These are phyloP conservation scores for Panthera leo DNA, from an alignment of 2,113 vertebrate species.

Conservation along the genomic window DNA sequence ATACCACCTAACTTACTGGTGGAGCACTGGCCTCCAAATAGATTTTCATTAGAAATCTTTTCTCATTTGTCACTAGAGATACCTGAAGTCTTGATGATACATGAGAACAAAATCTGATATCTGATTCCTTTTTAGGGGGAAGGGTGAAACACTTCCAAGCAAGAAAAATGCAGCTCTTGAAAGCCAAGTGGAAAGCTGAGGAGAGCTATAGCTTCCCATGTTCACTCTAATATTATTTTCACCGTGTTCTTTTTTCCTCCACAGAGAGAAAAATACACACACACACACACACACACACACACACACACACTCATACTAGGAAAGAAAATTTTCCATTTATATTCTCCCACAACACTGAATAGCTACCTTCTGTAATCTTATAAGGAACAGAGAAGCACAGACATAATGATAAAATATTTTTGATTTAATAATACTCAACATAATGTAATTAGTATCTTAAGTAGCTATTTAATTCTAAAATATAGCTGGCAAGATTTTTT, in stretches of 20 bases:
- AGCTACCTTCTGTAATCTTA: neutral
- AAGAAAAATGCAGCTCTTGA: neutral
- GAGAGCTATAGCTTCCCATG: neutral
- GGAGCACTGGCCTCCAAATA: neutral
- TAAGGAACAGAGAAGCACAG: neutral
- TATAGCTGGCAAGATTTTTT: neutral
- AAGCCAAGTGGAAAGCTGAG: neutral
- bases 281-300: neutral
- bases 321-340: neutral
- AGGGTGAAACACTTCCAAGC: conserved; percentile 22
- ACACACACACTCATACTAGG: neutral
- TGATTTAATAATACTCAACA: conserved; percentile 31
- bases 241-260: neutral
- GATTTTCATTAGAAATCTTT: neutral
- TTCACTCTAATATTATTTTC: neutral
- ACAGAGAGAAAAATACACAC: neutral
- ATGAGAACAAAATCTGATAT: neutral
- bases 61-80: neutral
- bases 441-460: conserved; percentile 23
- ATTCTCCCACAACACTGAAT: neutral
- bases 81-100: neutral
- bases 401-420: neutral
- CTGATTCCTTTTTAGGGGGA: neutral
- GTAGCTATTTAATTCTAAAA: neutral
- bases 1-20: conserved; percentile 2